Conservation (phyloP, 2,113 vertebrate genomes). For the Indicator indicator region DNA sequence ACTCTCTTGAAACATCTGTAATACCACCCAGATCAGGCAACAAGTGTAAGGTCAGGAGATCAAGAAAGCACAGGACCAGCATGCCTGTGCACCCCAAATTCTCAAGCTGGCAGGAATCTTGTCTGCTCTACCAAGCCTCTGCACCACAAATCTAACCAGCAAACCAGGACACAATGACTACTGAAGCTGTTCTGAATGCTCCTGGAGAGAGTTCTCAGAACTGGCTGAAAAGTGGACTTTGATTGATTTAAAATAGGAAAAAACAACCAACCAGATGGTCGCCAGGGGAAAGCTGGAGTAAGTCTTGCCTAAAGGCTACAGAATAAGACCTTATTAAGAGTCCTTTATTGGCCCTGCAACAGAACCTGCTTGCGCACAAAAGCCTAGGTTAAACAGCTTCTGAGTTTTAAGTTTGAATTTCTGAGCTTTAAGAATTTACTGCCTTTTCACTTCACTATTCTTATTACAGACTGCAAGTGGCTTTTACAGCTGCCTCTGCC, state of each 20-base stretch:
- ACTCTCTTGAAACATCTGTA: neutral
- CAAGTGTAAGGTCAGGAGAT: neutral
- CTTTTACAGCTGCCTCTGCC: neutral
- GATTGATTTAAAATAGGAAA: neutral
- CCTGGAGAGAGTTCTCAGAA: neutral
- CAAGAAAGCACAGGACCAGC: neutral
- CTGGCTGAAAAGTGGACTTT: neutral
- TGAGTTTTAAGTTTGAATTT: neutral
- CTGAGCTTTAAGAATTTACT: neutral
- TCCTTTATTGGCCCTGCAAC: neutral
- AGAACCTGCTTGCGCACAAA: neutral
- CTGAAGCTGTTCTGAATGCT: neutral
- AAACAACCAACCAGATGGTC: neutral
- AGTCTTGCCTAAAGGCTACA: neutral
- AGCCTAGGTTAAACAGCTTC: neutral
- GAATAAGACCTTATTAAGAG: neutral
- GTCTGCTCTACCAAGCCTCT: neutral
- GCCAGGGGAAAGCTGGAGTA: neutral
- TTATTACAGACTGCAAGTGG: neutral
- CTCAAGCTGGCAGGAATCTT: neutral
- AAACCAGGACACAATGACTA: neutral
- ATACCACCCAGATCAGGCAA: neutral
- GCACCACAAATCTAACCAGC: neutral
- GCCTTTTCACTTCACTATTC: neutral
- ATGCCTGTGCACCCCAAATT: neutral